These are phyloP conservation scores for Drosophila sp. DNA, from an alignment of 1,140 invertebrate species.

Conservation along the genomic window DNA sequence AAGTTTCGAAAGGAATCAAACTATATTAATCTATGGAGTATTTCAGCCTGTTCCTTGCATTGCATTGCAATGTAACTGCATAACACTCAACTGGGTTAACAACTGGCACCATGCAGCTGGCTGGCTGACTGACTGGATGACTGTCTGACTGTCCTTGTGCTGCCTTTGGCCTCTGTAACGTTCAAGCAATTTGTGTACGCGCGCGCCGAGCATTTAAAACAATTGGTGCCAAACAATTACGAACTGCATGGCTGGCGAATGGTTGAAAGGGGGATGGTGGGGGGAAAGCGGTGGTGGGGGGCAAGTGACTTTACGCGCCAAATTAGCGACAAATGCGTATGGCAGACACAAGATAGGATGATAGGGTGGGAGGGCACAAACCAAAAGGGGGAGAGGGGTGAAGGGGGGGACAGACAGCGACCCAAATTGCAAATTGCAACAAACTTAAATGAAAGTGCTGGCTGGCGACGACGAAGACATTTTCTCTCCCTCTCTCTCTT, in stretches of 20 bases:
- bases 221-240: slow-evolving; percentile 78
- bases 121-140: slow-evolving; percentile 30
- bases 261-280: not conserved
- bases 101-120: slow-evolving; percentile 34
- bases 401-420: slow-evolving; percentile 40
- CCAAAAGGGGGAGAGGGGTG: not conserved
- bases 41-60: not conserved
- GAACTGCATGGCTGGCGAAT: slow-evolving; percentile 17
- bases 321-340: slow-evolving; percentile 70
- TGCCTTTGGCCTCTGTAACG: slow-evolving; percentile 19
- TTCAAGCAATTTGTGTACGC: slow-evolving; percentile 71
- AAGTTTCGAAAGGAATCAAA: too few species aligned
- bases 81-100: slow-evolving; percentile 32
- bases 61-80: not conserved
- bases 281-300: slow-evolving; percentile 6
- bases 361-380: too few species aligned
- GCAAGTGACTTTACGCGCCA: slow-evolving; percentile 54
- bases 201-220: slow-evolving; percentile 72
- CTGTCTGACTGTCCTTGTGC: not conserved
- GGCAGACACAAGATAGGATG: slow-evolving; percentile 22
- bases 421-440: slow-evolving; percentile 77
- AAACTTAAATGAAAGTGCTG: slow-evolving; percentile 62
- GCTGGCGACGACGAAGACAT: slow-evolving; percentile 61
- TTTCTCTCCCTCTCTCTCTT: slow-evolving; percentile 29
- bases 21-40: not conserved